A percentile compares a stretch with the other conserved stretches of the same genome.
Conservation (phyloP, 2,888 invertebrate genomes). For the Eulithis testata region DNA sequence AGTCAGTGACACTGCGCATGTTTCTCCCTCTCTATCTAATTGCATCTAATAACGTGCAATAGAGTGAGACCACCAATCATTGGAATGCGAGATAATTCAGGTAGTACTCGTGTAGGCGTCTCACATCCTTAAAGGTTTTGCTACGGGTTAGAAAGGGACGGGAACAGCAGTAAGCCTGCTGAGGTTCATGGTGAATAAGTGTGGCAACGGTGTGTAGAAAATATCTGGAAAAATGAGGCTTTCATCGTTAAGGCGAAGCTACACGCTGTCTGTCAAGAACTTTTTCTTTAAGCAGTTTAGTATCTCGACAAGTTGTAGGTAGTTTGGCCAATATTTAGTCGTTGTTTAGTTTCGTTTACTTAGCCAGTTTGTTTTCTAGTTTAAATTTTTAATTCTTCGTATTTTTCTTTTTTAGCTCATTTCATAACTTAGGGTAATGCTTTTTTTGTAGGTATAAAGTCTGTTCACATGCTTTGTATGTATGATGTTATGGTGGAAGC, state of each 20-base stretch:
- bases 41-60: slow-evolving; percentile 36
- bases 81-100: slow-evolving; percentile 72
- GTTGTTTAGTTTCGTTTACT: too few relatives aligned
- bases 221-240: slow-evolving; percentile 76
- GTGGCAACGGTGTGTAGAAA: slow-evolving; percentile 69
- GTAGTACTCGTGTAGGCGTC: slow-evolving; percentile 61
- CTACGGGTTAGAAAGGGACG: slow-evolving; percentile 52
- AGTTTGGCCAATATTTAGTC: too few relatives aligned
- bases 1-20: slow-evolving; percentile 82
- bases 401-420: too few relatives aligned
- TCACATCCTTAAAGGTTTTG: slow-evolving; percentile 53
- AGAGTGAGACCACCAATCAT: slow-evolving; percentile 60
- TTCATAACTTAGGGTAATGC: too few relatives aligned
- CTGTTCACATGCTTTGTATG: too few relatives aligned
- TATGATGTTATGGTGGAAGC: too few relatives aligned
- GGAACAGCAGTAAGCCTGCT: slow-evolving; percentile 56
- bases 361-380: too few relatives aligned
- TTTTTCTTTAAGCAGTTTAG: background rate
- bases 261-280: background rate
- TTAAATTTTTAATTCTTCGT: too few relatives aligned
- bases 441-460: too few relatives aligned
- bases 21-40: slow-evolving; percentile 62
- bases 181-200: slow-evolving; percentile 67
- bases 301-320: too few relatives aligned
- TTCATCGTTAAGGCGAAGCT: slow-evolving; percentile 69